phyloP scores from a whole-genome alignment of 2,113 vertebrate species.

The Scartelaos histophorus region DNA sequence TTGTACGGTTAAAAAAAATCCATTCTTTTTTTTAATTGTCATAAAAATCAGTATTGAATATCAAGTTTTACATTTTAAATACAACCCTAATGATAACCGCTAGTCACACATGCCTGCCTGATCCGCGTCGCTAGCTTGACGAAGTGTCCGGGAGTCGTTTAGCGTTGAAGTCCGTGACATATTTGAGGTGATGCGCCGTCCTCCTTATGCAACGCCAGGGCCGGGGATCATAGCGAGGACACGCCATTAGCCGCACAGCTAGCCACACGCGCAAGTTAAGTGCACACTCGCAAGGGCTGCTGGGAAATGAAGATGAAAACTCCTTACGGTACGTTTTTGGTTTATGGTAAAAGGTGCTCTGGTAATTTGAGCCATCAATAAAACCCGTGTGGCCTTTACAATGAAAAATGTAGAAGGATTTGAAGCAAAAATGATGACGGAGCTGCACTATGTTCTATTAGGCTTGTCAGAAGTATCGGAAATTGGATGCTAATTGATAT shows the following conservation, averaged over 20 bases:
- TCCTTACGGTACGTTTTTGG: conserved; percentile 22
- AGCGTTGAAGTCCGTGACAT: conserved; percentile 64
- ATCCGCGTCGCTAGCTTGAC: conserved; percentile 47
- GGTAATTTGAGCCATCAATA: background rate
- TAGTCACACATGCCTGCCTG: conserved; percentile 32
- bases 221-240: conserved; percentile 38
- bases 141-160: conserved; percentile 43
- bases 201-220: conserved; percentile 33
- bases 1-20: too few species aligned
- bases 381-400: background rate
- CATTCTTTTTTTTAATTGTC: too few species aligned
- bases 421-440: background rate
- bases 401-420: background rate
- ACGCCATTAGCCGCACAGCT: conserved; percentile 51
- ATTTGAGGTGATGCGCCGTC: conserved; percentile 63
- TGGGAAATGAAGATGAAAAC: conserved; percentile 49
- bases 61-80: too few species aligned
- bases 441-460: background rate
- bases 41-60: too few species aligned
- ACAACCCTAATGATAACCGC: too few species aligned
- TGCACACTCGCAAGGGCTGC: conserved; percentile 50
- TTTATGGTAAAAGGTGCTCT: conserved; percentile 9
- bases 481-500: too few species aligned
- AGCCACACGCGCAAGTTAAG: conserved; percentile 47
- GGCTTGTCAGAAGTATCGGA: too few species aligned